Evolutionary conservation across 2,888 invertebrate genomes (phyloP).

Genomic region (Aleiodes alternator): DNA sequence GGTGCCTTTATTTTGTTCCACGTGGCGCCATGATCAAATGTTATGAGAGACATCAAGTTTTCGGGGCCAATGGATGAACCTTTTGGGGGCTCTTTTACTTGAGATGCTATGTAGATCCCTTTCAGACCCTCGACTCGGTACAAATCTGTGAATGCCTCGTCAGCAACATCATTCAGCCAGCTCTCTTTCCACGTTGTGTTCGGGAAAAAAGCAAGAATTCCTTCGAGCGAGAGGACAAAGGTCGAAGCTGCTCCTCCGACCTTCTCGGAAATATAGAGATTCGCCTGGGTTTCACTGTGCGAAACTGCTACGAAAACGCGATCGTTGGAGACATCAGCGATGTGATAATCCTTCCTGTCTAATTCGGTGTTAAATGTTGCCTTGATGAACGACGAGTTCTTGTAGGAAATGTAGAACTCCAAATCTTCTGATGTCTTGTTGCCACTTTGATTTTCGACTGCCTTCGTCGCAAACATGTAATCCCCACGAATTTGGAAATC

Average conservation of each 20-base stretch:
- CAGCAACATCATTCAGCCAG: constrained; percentile 87
- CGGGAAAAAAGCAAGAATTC: constrained; percentile 90
- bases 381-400: constrained; percentile 82
- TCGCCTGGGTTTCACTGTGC: constrained; percentile 83
- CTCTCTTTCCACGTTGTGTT: constrained; percentile 87
- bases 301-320: constrained; percentile 89
- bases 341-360: constrained; percentile 83
- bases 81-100: constrained; percentile 79
- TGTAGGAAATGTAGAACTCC: constrained; percentile 87
- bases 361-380: constrained; percentile 86
- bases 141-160: constrained; percentile 90
- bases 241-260: constrained; percentile 79
- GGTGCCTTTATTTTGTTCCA: constrained; percentile 89
- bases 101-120: constrained; percentile 93
- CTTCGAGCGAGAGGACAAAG: constrained; percentile 87
- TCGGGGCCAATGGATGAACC: constrained; percentile 81
- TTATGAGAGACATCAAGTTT: constrained; percentile 86
- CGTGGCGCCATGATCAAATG: constrained; percentile 90
- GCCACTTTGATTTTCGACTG: constrained; percentile 72
- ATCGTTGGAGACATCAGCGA: constrained; percentile 89
- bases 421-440: constrained; percentile 71
- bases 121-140: constrained; percentile 91
- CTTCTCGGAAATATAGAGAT: constrained; percentile 89
- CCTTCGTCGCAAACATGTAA: constrained; percentile 89
- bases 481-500: constrained; percentile 90